Base-by-base conservation (phyloP, 1,140 invertebrate species). In the Drosophila eugracilis region DNA sequence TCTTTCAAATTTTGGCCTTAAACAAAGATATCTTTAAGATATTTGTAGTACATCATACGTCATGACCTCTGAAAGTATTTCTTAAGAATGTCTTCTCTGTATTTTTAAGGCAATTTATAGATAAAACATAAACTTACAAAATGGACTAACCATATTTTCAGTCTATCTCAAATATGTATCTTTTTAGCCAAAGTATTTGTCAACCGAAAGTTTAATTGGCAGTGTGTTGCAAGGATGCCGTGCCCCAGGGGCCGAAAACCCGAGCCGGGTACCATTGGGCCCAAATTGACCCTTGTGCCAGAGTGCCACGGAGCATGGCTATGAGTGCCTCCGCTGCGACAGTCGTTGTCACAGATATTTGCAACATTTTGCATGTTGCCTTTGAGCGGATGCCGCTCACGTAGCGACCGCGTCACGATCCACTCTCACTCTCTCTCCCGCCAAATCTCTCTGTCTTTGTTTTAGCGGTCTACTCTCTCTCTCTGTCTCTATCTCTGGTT, bases 311-410 rank as follows among this genome's bases (percentile, higher is more conserved):
- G 36, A 37, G 36, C 36, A 17, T 7, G 36, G 36, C 36, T 15
- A 7, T 9, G 0, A 17, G 15, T 39, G 19, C 34, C 41, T 45
- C 30, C 9, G 17, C 2, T 26, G 44, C 22, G 28, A n/a, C 32
- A 30, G 30, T 17, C 39, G 53, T 71, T 79, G 77, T 80, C 72
- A 67, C 72, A 80, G 72, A 62, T 84, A 75, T 85, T 85, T 86
- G 81, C 81, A 76, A 86, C 73, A 85, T 88, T 88, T 85, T 81
- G 81, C 81, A 88, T 85, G 81, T 74, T 62, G 73, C 81, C 80
- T 85, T 85, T 86, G 81, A 85, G 83, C 76, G 32, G 44, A 75
- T 65, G 83, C 81, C 81, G 81, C 71, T 76, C 80, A 86, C 81
- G 80, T 84, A 80, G 50, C 22, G 22, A 21, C 28, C 9, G 15